These are phyloP conservation scores for Aurelia sp. DNA, from an alignment of 30 jellyfish, hydroid and myxozoan species.

Conservation along the genomic window DNA sequence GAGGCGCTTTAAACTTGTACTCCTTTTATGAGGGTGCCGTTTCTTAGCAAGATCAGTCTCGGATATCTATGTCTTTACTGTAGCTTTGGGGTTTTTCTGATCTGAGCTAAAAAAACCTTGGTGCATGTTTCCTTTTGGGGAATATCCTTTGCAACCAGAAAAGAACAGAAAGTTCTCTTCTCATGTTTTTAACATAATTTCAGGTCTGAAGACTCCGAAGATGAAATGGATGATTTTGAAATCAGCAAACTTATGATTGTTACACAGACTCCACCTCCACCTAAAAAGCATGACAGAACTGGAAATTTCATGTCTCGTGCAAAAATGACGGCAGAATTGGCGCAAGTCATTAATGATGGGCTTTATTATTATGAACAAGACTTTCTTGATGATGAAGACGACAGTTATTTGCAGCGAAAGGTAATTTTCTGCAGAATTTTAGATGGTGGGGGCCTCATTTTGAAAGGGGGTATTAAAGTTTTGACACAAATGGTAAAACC, in stretches of 20 bases:
- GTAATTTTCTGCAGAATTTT: slow-evolving; percentile 3
- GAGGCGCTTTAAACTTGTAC: too few relatives aligned
- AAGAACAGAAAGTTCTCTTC: too few relatives aligned
- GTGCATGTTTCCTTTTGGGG: too few relatives aligned
- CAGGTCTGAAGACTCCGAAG: slow-evolving; percentile 97
- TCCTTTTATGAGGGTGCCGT: too few relatives aligned
- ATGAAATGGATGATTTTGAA: slow-evolving; percentile 92
- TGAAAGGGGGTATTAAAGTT: too few relatives aligned
- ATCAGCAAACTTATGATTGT: slow-evolving; percentile 90
- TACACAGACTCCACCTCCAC: slow-evolving; percentile 98
- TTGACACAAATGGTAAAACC: too few relatives aligned
- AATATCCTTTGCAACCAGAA: too few relatives aligned
- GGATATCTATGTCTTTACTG: too few relatives aligned
- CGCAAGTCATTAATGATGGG: slow-evolving; percentile 91
- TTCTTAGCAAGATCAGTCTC: too few relatives aligned
- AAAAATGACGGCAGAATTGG: slow-evolving; percentile 92
- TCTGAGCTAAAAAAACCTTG: too few relatives aligned
- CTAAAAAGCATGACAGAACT: slow-evolving; percentile 93
- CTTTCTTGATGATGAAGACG: slow-evolving; percentile 85
- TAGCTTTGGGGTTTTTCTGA: too few relatives aligned
- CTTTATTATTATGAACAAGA: slow-evolving; percentile 94
- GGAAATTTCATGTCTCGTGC: slow-evolving; percentile 87
- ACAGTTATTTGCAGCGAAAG: slow-evolving; percentile 82
- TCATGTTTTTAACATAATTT: background rate
- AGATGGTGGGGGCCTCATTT: too few relatives aligned